These are phyloP conservation scores for Gnathonemus longibarbis DNA, from an alignment of 2,113 vertebrate species.

Conservation along the genomic window DNA sequence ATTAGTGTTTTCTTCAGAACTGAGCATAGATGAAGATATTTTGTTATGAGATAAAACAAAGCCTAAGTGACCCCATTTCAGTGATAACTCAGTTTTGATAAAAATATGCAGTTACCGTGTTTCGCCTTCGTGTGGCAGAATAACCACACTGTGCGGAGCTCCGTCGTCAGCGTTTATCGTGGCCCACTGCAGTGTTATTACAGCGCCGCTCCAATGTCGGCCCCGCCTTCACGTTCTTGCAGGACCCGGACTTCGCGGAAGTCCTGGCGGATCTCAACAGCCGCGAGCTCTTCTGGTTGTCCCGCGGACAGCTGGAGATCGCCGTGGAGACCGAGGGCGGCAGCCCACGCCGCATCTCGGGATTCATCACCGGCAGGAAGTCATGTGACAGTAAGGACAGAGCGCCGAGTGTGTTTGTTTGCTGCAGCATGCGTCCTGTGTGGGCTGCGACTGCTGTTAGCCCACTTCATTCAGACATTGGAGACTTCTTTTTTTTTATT, in stretches of 20 bases:
- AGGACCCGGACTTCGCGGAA: constrained; percentile 88
- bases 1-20: neutral
- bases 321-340: constrained; percentile 62
- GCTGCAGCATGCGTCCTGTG: neutral
- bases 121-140: neutral
- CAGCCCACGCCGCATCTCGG: constrained; percentile 62
- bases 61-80: neutral
- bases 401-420: neutral
- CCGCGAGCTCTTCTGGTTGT: constrained; percentile 83
- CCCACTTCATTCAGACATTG: neutral
- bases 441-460: neutral
- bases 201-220: neutral
- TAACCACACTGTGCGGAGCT: neutral
- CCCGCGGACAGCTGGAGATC: constrained; percentile 79
- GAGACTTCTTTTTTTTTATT: too few species aligned
- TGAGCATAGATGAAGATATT: neutral
- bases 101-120: neutral
- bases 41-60: neutral
- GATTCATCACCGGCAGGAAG: constrained; percentile 75
- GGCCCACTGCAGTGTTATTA: neutral
- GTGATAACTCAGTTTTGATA: neutral
- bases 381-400: constrained; percentile 84
- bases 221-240: neutral
- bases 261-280: constrained; percentile 78
- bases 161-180: neutral